Evolutionary conservation across 2,113 vertebrate species (phyloP).

Genomic region (Nyctereutes procyonoides): DNA sequence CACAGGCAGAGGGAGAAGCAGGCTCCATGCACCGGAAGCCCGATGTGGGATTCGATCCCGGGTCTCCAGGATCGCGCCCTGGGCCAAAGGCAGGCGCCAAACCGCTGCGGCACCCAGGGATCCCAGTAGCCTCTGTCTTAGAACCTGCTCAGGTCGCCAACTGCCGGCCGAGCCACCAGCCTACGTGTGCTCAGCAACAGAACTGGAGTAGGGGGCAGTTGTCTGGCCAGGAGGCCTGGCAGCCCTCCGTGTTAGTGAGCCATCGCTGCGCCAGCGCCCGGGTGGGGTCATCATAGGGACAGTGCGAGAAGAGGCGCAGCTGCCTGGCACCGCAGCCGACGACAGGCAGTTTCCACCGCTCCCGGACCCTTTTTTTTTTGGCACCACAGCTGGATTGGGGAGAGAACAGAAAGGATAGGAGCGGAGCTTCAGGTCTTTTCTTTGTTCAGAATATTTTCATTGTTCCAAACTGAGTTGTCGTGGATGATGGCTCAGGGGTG

Average conservation of each 20-base stretch:
- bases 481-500: constrained; percentile 78
- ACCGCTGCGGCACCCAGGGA: too few relatives aligned
- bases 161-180: neutral
- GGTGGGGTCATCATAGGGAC: constrained; percentile 68
- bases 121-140: neutral
- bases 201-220: neutral
- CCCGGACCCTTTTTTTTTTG: constrained; percentile 56
- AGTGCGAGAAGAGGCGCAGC: constrained; percentile 26
- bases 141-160: neutral
- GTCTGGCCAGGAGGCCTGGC: neutral
- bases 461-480: constrained; percentile 82
- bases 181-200: rapidly evolving
- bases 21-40: too few relatives aligned
- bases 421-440: constrained; percentile 65
- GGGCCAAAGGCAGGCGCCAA: too few relatives aligned
- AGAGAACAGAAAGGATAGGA: neutral
- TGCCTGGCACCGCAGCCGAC: constrained; percentile 35
- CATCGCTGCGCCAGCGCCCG: constrained; percentile 45
- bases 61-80: too few relatives aligned
- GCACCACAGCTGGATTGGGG: neutral
- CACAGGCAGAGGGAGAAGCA: too few relatives aligned
- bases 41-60: too few relatives aligned
- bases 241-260: neutral
- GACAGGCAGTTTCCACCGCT: constrained; percentile 53
- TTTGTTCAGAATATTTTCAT: constrained; percentile 79